Evolutionary conservation across 2,888 invertebrate genomes (phyloP).

Genomic region (Stictocephala bisonia): DNA sequence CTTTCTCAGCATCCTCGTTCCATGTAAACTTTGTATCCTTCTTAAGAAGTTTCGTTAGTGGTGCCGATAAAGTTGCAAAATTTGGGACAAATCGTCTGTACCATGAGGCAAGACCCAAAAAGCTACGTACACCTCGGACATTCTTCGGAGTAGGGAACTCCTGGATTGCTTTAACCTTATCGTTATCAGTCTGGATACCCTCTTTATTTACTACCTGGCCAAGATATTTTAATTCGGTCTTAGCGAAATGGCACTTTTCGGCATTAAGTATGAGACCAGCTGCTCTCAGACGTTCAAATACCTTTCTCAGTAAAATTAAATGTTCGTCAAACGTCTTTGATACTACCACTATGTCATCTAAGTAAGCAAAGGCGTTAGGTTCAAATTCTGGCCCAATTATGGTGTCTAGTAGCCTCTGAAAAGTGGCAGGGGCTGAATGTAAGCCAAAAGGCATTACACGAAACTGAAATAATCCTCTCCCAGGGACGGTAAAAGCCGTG

Average conservation of each 20-base stretch:
- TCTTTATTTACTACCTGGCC: conserved; percentile 57
- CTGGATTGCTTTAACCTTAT: conserved; percentile 2
- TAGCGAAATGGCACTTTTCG: conserved; percentile 55
- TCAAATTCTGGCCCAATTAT: conserved; percentile 58
- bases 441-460: conserved; percentile 59
- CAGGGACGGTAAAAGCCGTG: conserved; percentile 54
- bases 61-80: conserved; percentile 4
- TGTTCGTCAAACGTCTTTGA: conserved; percentile 53
- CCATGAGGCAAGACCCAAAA: conserved; percentile 34
- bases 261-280: conserved; percentile 56
- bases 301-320: conserved; percentile 44
- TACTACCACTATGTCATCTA: conserved; percentile 21
- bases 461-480: conserved; percentile 48
- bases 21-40: neutral
- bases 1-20: neutral
- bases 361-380: conserved; percentile 5
- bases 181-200: conserved; percentile 50
- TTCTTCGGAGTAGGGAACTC: neutral
- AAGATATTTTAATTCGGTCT: conserved; percentile 52
- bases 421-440: conserved; percentile 59
- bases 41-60: conserved; percentile 5
- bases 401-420: conserved; percentile 58
- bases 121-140: neutral
- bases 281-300: conserved; percentile 49
- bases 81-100: conserved; percentile 7